phyloP scores from a whole-genome alignment of 2,113 vertebrate genomes.

The Empidonax alnorum region DNA sequence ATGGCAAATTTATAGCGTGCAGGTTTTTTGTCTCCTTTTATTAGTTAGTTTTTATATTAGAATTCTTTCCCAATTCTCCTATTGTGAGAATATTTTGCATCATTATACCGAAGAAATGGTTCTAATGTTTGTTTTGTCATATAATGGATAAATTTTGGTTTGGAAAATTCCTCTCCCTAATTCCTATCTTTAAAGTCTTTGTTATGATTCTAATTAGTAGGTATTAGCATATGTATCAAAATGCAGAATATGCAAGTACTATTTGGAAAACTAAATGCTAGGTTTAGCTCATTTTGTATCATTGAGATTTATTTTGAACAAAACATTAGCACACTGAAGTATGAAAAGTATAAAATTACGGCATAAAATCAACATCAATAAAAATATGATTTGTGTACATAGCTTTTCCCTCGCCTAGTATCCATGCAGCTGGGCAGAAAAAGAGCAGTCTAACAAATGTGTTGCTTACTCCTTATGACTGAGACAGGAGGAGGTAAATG shows the following conservation, averaged over 20 bases:
- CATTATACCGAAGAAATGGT: conserved; percentile 2
- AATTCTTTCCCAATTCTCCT: neutral
- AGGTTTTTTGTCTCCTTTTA: neutral
- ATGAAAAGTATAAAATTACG: conserved; percentile 30
- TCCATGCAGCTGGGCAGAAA: neutral
- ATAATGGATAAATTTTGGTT: neutral
- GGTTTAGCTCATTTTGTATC: conserved; percentile 41
- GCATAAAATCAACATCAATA: conserved; percentile 27
- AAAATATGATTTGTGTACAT: neutral
- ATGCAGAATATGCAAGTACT: conserved; percentile 38
- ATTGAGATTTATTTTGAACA: conserved; percentile 45
- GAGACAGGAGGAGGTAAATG: neutral
- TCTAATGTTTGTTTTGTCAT: conserved; percentile 49
- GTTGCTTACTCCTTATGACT: neutral
- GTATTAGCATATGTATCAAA: conserved; percentile 66
- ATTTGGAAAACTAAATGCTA: conserved; percentile 52
- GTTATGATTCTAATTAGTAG: conserved; percentile 57
- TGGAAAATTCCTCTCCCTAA: conserved; percentile 60
- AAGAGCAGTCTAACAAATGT: neutral
- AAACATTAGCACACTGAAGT: conserved; percentile 35
- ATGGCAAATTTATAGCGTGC: neutral
- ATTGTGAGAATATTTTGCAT: neutral
- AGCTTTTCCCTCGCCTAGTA: neutral
- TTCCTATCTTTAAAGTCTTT: conserved; percentile 55
- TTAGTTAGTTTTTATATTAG: neutral